Conservation (phyloP, 2,888 invertebrate species). For the Formica aserva region DNA sequence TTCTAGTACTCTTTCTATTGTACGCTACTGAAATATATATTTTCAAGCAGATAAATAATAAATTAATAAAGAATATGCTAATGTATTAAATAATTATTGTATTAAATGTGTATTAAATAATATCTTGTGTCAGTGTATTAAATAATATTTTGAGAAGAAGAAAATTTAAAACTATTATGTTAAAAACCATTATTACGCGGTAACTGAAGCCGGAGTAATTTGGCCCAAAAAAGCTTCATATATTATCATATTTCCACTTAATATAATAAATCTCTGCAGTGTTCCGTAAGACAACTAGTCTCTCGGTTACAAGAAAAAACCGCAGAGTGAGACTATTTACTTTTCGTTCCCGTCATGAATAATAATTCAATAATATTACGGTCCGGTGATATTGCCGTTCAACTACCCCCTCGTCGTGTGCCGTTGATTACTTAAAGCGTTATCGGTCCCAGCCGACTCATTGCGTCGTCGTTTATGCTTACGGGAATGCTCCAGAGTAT, state of each 20-base stretch:
- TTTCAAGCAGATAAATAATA: neutral
- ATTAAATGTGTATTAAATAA: neutral
- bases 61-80: neutral
- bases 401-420: constrained; percentile 11
- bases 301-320: neutral
- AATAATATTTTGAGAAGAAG: constrained; percentile 6
- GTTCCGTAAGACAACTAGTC: neutral
- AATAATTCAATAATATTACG: constrained; percentile 45
- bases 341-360: constrained; percentile 20
- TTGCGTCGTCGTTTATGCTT: constrained; percentile 25
- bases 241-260: constrained; percentile 6
- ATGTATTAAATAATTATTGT: neutral
- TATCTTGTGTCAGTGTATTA: neutral
- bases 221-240: neutral
- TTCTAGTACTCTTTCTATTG: neutral
- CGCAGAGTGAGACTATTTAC: neutral
- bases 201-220: neutral
- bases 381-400: constrained; percentile 24
- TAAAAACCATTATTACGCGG: constrained; percentile 8
- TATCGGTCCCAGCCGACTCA: constrained; percentile 58
- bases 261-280: constrained; percentile 27
- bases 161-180: neutral
- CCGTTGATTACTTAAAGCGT: constrained; percentile 59
- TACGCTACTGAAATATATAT: neutral
- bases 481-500: neutral